These are phyloP conservation scores for Mustela lutreola DNA, from an alignment of 2,113 vertebrate species.

Conservation along the genomic window DNA sequence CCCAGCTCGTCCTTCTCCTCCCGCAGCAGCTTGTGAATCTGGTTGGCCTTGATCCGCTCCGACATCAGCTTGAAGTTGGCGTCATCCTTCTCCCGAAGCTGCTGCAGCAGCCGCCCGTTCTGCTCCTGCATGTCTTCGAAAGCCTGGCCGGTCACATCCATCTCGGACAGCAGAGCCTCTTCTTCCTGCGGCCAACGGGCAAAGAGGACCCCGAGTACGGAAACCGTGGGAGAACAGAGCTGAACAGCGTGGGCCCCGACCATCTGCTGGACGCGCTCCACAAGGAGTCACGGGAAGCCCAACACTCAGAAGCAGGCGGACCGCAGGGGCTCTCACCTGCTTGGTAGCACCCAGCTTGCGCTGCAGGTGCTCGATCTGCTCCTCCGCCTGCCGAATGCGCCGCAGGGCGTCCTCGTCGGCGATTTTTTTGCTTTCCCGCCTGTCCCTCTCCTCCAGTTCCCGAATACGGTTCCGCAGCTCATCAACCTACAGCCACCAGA, in stretches of 20 bases:
- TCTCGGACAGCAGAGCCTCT: conserved; percentile 96
- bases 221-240: not conserved
- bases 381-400: conserved; percentile 94
- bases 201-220: not conserved
- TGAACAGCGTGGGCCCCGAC: not conserved
- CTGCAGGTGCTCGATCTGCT: conserved; percentile 96
- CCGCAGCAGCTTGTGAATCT: conserved; percentile 96
- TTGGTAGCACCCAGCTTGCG: conserved; percentile 96
- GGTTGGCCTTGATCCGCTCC: conserved; percentile 96
- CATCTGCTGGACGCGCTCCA: not conserved
- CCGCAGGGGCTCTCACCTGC: conserved; percentile 86
- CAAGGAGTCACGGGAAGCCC: not conserved
- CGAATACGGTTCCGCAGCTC: conserved; percentile 92
- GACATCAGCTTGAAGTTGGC: conserved; percentile 98
- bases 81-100: conserved; percentile 95
- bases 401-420: conserved; percentile 95
- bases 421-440: conserved; percentile 95
- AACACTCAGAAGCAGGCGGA: not conserved
- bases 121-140: conserved; percentile 99
- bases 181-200: conserved; percentile 90
- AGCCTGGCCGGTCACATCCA: conserved; percentile 97
- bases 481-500: conserved; percentile 88
- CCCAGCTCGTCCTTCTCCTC: conserved; percentile 97
- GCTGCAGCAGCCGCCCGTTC: conserved; percentile 95
- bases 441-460: conserved; percentile 94